These are phyloP conservation scores for Delichon dasypus DNA, from an alignment of 2,797 vertebrate species.

Conservation along the genomic window DNA sequence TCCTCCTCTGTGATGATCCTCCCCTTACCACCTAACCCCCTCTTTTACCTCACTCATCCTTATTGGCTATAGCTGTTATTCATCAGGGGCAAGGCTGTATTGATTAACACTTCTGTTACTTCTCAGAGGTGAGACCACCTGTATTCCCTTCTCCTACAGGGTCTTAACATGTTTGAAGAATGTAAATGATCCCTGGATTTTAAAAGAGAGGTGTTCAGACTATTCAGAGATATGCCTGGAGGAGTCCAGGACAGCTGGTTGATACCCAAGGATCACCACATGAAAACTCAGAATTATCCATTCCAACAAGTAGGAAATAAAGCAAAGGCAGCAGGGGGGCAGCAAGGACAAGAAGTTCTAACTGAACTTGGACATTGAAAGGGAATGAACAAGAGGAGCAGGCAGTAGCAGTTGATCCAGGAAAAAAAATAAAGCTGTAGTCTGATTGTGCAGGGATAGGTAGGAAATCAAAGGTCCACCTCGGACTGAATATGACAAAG, in stretches of 20 bases:
- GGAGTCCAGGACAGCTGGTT: background rate
- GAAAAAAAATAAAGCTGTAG: background rate
- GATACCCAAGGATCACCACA: background rate
- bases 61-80: background rate
- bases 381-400: background rate
- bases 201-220: background rate
- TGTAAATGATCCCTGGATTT: background rate
- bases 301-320: background rate
- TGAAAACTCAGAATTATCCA: background rate
- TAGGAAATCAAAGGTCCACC: background rate
- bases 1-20: background rate
- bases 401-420: background rate
- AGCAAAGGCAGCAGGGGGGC: background rate
- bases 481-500: background rate
- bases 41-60: background rate
- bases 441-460: background rate
- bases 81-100: background rate
- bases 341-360: background rate
- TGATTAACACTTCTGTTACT: background rate
- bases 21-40: background rate
- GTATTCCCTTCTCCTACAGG: background rate
- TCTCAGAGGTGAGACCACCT: background rate
- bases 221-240: background rate
- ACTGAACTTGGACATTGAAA: background rate
- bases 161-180: background rate